phyloP scores from a whole-genome alignment of 1,140 invertebrate species.

The Pogonus chalceus region DNA sequence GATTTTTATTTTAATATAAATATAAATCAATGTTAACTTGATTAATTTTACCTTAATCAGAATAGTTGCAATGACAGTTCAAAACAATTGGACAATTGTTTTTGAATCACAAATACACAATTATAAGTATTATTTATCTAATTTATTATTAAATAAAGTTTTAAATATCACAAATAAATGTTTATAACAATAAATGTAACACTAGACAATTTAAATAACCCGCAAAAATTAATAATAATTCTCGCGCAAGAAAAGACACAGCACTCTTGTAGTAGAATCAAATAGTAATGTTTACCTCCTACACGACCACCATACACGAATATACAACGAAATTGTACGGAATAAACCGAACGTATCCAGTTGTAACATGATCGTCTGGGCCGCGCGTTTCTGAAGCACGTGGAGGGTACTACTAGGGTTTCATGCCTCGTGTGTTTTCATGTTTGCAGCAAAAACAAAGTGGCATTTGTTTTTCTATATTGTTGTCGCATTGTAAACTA shows the following conservation, averaged over 20 bases:
- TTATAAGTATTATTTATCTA: too few relatives aligned
- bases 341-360: not conserved
- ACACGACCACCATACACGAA: not conserved
- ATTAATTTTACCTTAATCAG: too few relatives aligned
- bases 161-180: too few relatives aligned
- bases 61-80: too few relatives aligned
- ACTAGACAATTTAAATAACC: too few relatives aligned
- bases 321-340: not conserved
- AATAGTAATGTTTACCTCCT: conserved; percentile 3
- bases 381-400: not conserved
- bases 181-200: too few relatives aligned
- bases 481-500: not conserved
- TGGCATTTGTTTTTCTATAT: conserved; percentile 1
- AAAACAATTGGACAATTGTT: too few relatives aligned
- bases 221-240: too few relatives aligned
- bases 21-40: too few relatives aligned
- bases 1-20: too few relatives aligned
- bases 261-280: not conserved
- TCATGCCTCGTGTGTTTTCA: not conserved
- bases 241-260: not conserved
- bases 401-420: not conserved
- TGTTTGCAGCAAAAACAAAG: not conserved
- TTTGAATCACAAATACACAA: too few relatives aligned
- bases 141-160: too few relatives aligned
- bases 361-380: not conserved